Evolutionary conservation across 1,140 invertebrate species (phyloP).

Genomic region (Leptestheria dahalacensis): DNA sequence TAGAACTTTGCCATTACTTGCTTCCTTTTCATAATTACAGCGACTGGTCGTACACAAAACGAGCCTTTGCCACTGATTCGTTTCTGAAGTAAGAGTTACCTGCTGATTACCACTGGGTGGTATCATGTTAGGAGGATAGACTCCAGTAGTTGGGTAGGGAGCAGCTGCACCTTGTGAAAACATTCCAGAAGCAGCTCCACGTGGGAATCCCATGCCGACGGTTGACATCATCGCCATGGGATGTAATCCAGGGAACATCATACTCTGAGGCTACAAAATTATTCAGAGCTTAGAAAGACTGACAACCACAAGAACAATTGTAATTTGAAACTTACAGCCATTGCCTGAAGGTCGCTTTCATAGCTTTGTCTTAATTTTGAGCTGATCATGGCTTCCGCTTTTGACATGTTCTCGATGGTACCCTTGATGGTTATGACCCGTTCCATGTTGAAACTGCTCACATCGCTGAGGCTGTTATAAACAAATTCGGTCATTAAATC

Average conservation of each 20-base stretch:
- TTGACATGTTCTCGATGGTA: constrained; percentile 74
- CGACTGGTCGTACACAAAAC: too few relatives aligned
- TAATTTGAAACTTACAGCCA: constrained; percentile 32
- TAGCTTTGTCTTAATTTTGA: constrained; percentile 88
- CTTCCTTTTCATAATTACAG: too few relatives aligned
- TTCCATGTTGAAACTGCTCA: constrained; percentile 84
- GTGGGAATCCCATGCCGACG: constrained; percentile 40
- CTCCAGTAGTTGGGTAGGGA: constrained; percentile 25
- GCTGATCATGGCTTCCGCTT: constrained; percentile 84
- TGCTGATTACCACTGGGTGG: constrained; percentile 31
- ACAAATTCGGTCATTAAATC: too few relatives aligned
- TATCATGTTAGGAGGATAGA: constrained; percentile 1
- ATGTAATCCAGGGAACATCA: constrained; percentile 86
- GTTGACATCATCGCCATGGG: constrained; percentile 96
- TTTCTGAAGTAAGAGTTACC: too few relatives aligned
- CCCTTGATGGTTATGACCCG: constrained; percentile 93
- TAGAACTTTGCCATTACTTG: too few relatives aligned
- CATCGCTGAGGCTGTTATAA: constrained; percentile 64
- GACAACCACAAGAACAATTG: constrained; percentile 8
- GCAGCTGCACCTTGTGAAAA: not conserved
- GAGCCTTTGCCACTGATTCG: too few relatives aligned
- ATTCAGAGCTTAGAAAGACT: constrained; percentile 15
- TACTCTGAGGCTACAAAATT: constrained; percentile 62
- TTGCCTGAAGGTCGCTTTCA: constrained; percentile 77
- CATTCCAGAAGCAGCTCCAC: not conserved